Conservation (phyloP, 2,797 vertebrate genomes). For the Melopsittacus undulatus region DNA sequence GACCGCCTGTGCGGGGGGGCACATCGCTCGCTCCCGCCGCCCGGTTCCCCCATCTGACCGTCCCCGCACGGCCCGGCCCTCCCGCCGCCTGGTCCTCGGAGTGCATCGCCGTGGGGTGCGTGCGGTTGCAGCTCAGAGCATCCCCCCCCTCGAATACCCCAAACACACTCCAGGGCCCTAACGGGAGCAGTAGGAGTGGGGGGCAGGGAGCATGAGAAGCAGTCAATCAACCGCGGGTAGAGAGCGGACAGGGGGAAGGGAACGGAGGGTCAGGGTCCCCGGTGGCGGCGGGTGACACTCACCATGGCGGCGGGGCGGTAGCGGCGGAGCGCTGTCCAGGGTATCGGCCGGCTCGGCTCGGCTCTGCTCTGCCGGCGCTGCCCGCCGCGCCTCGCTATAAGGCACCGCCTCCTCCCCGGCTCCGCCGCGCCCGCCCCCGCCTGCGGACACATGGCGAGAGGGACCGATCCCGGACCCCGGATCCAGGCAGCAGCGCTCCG, state of each 20-base stretch:
- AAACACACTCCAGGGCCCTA: not conserved
- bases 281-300: not conserved
- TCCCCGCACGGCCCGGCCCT: not conserved
- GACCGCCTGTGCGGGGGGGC: no score
- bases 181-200: not conserved
- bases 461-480: not conserved
- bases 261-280: not conserved
- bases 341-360: constrained; percentile 25
- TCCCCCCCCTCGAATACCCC: fast-evolving
- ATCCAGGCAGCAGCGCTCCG: not conserved
- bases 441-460: not conserved
- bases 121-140: not conserved
- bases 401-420: not conserved
- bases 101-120: not conserved
- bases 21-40: not conserved
- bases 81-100: not conserved
- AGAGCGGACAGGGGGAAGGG: not conserved
- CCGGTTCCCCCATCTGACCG: not conserved
- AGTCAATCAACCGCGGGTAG: not conserved
- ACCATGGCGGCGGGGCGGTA: constrained; percentile 17
- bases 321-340: constrained; percentile 74
- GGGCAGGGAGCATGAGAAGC: not conserved
- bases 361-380: not conserved
- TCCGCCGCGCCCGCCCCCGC: not conserved
- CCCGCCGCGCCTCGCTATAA: not conserved